Conservation (phyloP, 2,888 invertebrate species). For the Tinea trinotella region DNA sequence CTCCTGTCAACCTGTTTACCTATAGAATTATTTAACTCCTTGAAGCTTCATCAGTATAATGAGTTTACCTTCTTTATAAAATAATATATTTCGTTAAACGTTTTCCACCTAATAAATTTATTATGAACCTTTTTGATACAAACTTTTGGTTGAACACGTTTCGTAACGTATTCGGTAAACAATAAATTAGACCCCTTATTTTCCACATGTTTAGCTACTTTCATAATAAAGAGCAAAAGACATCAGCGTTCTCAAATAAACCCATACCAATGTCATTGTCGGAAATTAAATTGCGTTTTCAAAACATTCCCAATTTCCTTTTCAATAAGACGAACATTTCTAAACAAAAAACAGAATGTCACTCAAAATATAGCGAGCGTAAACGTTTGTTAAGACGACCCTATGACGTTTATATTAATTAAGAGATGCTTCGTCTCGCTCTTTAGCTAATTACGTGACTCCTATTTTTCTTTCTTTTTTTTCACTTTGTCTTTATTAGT, state of each 20-base stretch:
- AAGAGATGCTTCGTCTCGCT: conserved; percentile 16
- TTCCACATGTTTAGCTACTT: conserved; percentile 13
- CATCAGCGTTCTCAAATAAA: conserved; percentile 6
- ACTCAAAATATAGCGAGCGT: conserved; percentile 14
- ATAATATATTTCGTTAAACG: conserved; percentile 4
- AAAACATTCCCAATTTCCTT: conserved; percentile 17
- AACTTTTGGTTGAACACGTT: neutral
- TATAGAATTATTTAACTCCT: conserved; percentile 13
- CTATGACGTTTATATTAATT: conserved; percentile 18
- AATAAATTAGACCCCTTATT: conserved; percentile 6
- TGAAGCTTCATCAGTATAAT: conserved; percentile 12
- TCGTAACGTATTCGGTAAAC: neutral
- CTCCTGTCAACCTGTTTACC: conserved; percentile 16
- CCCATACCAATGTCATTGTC: conserved; percentile 14
- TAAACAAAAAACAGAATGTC: conserved; percentile 12
- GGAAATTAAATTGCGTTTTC: conserved; percentile 17
- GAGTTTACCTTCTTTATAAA: conserved; percentile 1
- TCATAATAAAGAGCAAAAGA: neutral
- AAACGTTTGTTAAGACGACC: conserved; percentile 5
- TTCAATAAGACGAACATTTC: conserved; percentile 13
- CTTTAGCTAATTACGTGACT: conserved; percentile 18
- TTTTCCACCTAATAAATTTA: neutral
- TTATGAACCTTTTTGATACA: neutral
- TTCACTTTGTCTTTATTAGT: conserved; percentile 16
- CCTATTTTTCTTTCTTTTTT: conserved; percentile 15